Evolutionary conservation across 2,888 invertebrate species (phyloP), one percentile per base, ranked within the genome.

Genomic region (Drosophila recens): DNA sequence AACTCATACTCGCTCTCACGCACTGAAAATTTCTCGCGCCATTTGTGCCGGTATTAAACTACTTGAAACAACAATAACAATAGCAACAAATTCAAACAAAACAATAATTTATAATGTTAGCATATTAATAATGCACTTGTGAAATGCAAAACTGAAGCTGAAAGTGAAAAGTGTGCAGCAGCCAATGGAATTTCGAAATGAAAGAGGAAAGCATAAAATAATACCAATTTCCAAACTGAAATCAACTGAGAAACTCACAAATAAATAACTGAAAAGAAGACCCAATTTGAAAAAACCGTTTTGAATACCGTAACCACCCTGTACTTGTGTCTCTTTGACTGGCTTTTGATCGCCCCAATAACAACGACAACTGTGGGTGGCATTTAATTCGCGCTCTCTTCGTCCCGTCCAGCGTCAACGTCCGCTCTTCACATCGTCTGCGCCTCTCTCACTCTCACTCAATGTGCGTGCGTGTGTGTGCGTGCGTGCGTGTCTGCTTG

Each of bases 261-360:
- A 17, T 17, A 5, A 42, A 20, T 17, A 64, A 69, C 27, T 62
- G 51, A 36, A 38, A 63, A 36, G 34, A 59, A 52, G 54, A 15
- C 9, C 67, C 82, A 85, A 87, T 87, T 87, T 66, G 81, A 83
- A 83, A 75, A n/a, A 46, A 75, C 64, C 86, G 67, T 67, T 65
- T 56, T 54, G 48, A 17, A 23, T 33, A 69, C 71, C 62, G 15
- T 65, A 66, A 68, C 57, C 87, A 90, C 87, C 90, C 90, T 87
- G 87, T 87, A 82, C 54, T 58, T 42, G 43, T 53, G 51, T 65
- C 87, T 76, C 85, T 75, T 87, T 58, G 66, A 64, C 71, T 71
- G 58, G 33, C 68, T 49, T 87, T 81, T 71, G 85, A 87, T 86
- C 58, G 66, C 69, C 38, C 54, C 51, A 62, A 45, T 71, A 61